Conservation (phyloP, 2,113 vertebrate species). For the Alethe castanea region DNA sequence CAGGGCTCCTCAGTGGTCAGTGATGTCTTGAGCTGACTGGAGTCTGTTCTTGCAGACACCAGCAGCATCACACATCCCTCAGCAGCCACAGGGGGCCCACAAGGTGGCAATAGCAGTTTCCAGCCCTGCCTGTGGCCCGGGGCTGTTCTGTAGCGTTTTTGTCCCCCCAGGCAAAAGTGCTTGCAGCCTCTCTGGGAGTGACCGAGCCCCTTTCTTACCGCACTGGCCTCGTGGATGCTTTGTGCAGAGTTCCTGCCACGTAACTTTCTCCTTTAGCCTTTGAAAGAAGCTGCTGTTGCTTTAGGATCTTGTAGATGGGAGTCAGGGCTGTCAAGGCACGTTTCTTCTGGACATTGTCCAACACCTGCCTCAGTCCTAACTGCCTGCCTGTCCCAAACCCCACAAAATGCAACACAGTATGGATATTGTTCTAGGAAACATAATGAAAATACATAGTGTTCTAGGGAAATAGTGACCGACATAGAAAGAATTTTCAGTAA, state of each 20-base stretch:
- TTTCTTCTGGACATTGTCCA: background rate
- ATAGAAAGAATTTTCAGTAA: background rate
- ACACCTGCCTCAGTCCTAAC: background rate
- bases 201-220: background rate
- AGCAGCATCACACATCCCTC: background rate
- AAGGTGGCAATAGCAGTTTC: background rate
- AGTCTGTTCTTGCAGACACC: background rate
- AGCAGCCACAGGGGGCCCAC: background rate
- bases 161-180: background rate
- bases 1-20: background rate
- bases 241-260: background rate
- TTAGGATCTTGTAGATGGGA: background rate
- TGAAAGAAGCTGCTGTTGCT: background rate
- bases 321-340: background rate
- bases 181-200: background rate
- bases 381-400: background rate
- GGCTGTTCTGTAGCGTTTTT: rapidly evolving
- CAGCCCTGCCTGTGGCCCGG: background rate
- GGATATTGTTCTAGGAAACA: background rate
- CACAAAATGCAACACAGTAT: background rate
- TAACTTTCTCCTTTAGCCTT: background rate
- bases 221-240: background rate
- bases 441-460: no score
- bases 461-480: background rate
- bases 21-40: background rate